Conservation (phyloP, 2,888 invertebrate genomes). For the Dolichomitus sp. region DNA sequence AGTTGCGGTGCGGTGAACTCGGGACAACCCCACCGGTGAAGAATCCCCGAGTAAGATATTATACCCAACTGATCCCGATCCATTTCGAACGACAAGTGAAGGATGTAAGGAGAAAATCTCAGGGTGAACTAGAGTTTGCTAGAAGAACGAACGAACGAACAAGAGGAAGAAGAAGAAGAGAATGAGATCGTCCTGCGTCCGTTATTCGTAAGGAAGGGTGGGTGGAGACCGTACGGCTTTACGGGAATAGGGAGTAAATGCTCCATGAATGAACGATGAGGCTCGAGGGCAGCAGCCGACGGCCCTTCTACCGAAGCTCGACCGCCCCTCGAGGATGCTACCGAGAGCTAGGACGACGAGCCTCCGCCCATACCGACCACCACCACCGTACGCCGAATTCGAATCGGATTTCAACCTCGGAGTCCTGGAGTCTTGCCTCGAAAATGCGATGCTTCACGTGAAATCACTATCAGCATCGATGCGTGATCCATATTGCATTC, state of each 20-base stretch:
- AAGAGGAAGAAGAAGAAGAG: constrained; percentile 47
- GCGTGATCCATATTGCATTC: constrained; percentile 78
- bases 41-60: constrained; percentile 76
- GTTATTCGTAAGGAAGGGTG: constrained; percentile 38
- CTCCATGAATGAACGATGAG: constrained; percentile 86
- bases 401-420: constrained; percentile 80
- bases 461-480: constrained; percentile 75
- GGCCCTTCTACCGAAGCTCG: constrained; percentile 60
- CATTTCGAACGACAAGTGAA: constrained; percentile 81
- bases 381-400: constrained; percentile 73
- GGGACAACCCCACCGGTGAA: neutral
- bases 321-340: constrained; percentile 45
- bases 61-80: constrained; percentile 81
- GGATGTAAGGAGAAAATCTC: constrained; percentile 75
- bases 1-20: constrained; percentile 25
- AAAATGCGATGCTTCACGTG: constrained; percentile 66
- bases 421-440: neutral
- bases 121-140: constrained; percentile 70
- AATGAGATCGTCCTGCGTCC: constrained; percentile 39
- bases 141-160: constrained; percentile 23
- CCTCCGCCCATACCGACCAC: constrained; percentile 56
- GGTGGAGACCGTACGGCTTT: constrained; percentile 78
- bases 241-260: constrained; percentile 84
- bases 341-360: constrained; percentile 41
- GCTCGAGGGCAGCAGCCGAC: constrained; percentile 74